Conservation (phyloP, 2,113 vertebrate species). For the Nerophis lumbriciformis region DNA sequence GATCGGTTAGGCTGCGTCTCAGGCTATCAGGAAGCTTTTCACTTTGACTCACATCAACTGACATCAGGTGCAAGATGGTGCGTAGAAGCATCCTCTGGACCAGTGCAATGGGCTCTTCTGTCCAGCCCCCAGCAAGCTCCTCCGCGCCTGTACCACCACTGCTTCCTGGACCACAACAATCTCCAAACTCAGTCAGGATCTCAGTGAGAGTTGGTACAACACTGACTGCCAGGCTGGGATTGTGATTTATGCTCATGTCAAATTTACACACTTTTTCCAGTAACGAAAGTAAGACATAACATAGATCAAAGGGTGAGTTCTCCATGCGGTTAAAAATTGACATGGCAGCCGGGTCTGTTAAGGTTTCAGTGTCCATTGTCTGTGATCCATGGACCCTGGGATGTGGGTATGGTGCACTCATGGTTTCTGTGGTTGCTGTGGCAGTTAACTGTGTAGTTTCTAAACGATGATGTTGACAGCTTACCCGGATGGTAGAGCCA, state of each 20-base stretch:
- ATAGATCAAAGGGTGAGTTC: conserved; percentile 92
- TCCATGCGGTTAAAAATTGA: conserved; percentile 74
- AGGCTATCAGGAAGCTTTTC: conserved; percentile 85
- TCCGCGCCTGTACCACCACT: conserved; percentile 55
- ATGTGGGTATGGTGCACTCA: conserved; percentile 63
- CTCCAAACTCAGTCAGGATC: conserved; percentile 85
- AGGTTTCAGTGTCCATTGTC: conserved; percentile 60
- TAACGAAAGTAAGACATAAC: conserved; percentile 85
- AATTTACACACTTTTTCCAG: conserved; percentile 93
- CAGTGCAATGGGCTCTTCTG: conserved; percentile 87
- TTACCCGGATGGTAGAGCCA: conserved; percentile 69
- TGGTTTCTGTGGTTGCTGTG: conserved; percentile 41
- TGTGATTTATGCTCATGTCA: conserved; percentile 85
- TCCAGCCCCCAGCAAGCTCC: conserved; percentile 83
- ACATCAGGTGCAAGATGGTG: conserved; percentile 86
- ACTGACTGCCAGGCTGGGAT: conserved; percentile 78
- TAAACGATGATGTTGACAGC: conserved; percentile 52
- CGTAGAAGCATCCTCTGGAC: conserved; percentile 91
- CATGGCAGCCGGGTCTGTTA: conserved; percentile 75
- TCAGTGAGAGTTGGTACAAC: conserved; percentile 90
- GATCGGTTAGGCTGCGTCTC: conserved; percentile 82
- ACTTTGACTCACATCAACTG: conserved; percentile 78
- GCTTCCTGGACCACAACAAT: conserved; percentile 69
- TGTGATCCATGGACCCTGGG: conserved; percentile 48
- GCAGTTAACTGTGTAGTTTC: conserved; percentile 47